phyloP scores from a whole-genome alignment of 2,888 invertebrate genomes.

The Steinernema hermaphroditum region DNA sequence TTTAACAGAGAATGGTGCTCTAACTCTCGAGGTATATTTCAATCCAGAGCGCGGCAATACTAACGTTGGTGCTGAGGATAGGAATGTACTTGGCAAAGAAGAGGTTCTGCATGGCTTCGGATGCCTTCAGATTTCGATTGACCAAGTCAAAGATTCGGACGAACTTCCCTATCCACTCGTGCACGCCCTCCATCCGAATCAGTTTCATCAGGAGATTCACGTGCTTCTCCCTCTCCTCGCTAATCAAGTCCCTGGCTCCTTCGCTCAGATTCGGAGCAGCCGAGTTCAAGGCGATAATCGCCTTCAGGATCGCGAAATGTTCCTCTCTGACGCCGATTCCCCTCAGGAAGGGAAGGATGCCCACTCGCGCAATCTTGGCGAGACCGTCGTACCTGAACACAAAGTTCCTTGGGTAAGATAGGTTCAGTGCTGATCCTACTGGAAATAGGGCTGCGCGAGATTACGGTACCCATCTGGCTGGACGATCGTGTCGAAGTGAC shows the following conservation, averaged over 20 bases:
- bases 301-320: background rate
- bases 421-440: background rate
- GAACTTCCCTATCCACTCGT: background rate
- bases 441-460: no score
- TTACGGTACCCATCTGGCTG: background rate
- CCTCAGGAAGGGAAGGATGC: background rate
- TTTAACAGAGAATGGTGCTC: no score
- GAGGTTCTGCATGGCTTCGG: no score
- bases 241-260: background rate
- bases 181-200: background rate
- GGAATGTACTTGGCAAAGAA: no score
- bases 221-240: background rate
- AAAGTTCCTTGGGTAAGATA: no score
- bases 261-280: background rate
- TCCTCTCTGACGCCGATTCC: background rate
- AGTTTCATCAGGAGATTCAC: background rate
- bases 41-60: no score
- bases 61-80: no score
- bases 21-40: no score
- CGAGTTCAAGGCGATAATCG: background rate
- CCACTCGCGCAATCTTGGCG: background rate
- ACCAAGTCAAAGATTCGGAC: background rate
- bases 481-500: background rate
- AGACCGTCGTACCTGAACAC: background rate
- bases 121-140: background rate